Evolutionary conservation across 2,888 invertebrate species (phyloP).

Genomic region (Venusia cambrica): DNA sequence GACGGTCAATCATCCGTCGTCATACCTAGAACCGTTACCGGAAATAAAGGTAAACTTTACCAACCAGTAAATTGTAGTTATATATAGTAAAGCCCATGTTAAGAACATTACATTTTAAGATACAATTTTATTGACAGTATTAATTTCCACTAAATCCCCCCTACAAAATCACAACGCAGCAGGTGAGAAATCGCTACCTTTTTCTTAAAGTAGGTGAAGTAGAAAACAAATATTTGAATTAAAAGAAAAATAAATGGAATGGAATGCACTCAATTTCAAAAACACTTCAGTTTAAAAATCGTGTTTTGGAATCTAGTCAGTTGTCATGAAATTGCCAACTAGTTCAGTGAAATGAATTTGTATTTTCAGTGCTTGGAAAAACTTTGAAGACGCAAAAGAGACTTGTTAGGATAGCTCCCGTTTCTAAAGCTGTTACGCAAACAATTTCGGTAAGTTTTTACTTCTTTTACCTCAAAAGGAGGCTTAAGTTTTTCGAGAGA

Average conservation of each 20-base stretch:
- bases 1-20: constrained; percentile 48
- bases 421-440: constrained; percentile 37
- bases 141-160: no score
- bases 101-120: no score
- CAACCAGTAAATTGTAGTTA: no score
- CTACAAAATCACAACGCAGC: no score
- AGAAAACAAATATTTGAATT: constrained; percentile 17
- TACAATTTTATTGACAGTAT: no score
- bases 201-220: no score
- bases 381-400: constrained; percentile 53
- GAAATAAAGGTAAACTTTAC: constrained; percentile 42
- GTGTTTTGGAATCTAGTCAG: constrained; percentile 22
- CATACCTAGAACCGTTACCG: constrained; percentile 34
- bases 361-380: constrained; percentile 35
- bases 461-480: not conserved
- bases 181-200: no score
- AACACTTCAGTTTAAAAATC: constrained; percentile 21
- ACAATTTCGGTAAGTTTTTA: constrained; percentile 43
- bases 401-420: constrained; percentile 63
- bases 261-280: constrained; percentile 20
- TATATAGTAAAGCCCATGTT: no score
- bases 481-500: no score
- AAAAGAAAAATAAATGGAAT: constrained; percentile 21
- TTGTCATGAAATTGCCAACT: constrained; percentile 21
- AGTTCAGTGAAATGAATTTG: constrained; percentile 13